Base-by-base conservation (phyloP, 2,797 vertebrate species). In the Crenuchus spilurus region DNA sequence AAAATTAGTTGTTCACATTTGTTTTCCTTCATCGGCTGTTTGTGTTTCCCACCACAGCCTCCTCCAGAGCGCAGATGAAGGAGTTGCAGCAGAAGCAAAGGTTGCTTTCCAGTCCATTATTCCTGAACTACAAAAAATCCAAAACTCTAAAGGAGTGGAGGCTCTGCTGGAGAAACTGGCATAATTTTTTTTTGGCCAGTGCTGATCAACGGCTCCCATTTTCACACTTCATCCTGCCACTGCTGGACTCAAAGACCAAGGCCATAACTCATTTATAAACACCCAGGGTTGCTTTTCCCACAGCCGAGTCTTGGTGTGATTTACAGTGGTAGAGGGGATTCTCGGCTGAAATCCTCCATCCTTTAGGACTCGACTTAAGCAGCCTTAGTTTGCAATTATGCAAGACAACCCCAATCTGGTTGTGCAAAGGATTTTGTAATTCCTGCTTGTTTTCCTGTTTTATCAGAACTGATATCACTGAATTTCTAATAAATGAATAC, bases 81-180 rank as follows among this genome's bases (percentile, higher is more conserved):
- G 91, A 6, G 91, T 95, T 81, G 88, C 87, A 2, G 84, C 80
- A 1, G 89, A 94, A 83, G 90, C 97, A 75, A 97, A 93, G 87
- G 84, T 70, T 20, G 92, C 85, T 55, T 84, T 99, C 55, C 86
- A 86, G 87, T 86, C 90, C 71, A 87, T 96, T 44, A 70, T 91
- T 39, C 86, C 93, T 0, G 87, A 93, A 37, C 87, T 97, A 70
- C 80, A 89, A 82, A 88, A 83, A 84, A 85, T 84, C 74, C 90
- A 87, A 83, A 88, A 82, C 80, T 87, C 86, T 70, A 96, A 95
- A 88, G 96, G 95, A 79, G 84, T 94, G 6, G 90, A 95, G 74
- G 91, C 90, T 52, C 90, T 98, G 67, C 86, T 98, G 84, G 92
- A 96, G 84, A 95, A 94, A 22, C 88, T 93, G 28, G 84, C 72